phyloP scores from a whole-genome alignment of 1,140 invertebrate species.

The Oryctes rhinoceros region DNA sequence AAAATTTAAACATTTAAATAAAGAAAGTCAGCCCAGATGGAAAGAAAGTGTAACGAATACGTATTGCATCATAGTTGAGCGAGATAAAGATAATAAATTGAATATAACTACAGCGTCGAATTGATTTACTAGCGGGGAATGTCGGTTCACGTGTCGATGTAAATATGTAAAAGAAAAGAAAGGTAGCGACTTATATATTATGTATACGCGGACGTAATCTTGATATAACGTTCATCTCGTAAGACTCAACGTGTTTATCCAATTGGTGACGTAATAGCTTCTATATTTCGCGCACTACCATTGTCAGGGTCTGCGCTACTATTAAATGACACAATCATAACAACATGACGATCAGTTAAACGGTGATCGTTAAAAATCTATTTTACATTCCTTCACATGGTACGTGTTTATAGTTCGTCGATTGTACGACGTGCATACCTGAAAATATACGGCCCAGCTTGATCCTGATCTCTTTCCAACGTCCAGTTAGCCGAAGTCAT shows the following conservation, averaged over 20 bases:
- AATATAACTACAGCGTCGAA: no score
- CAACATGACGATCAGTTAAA: neutral
- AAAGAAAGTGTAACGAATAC: conserved; percentile 32
- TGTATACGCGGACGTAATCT: neutral
- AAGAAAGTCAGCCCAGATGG: neutral
- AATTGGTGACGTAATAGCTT: neutral
- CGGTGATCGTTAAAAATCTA: neutral
- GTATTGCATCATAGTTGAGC: neutral
- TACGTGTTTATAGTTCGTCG: no score
- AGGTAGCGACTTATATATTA: neutral
- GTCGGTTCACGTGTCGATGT: neutral
- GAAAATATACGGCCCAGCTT: conserved; percentile 80
- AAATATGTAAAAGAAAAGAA: neutral
- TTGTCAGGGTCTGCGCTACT: conserved; percentile 7
- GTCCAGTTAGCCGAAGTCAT: conserved; percentile 75
- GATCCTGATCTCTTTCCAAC: conserved; percentile 79
- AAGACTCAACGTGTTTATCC: neutral
- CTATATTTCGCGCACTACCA: neutral
- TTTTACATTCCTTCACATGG: neutral
- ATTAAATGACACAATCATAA: neutral
- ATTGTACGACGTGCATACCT: conserved; percentile 57
- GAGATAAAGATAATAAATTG: no score
- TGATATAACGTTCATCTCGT: no score
- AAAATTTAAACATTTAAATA: no score
- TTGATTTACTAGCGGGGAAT: no score